Evolutionary conservation across 2,113 vertebrate species (phyloP).

Genomic region (Parotia lawesii): DNA sequence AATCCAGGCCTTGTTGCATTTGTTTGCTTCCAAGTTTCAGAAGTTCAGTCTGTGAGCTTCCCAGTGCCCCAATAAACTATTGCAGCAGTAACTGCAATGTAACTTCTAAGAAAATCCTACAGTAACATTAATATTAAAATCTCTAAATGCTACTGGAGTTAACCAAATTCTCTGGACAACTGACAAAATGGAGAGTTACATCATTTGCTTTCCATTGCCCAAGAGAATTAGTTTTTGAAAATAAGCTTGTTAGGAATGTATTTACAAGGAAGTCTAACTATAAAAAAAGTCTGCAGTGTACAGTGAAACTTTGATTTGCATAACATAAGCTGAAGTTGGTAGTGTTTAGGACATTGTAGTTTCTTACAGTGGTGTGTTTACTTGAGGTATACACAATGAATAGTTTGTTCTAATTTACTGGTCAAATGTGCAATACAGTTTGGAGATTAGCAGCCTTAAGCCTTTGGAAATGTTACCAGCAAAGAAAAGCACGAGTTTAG

Average conservation of each 20-base stretch:
- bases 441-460: neutral
- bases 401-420: neutral
- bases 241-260: neutral
- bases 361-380: neutral
- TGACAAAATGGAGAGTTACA: neutral
- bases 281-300: neutral
- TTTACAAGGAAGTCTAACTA: neutral
- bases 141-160: neutral
- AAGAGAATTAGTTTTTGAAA: neutral
- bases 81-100: neutral
- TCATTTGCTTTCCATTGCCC: neutral
- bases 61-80: neutral
- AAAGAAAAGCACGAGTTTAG: neutral
- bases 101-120: neutral
- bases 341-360: neutral
- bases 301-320: neutral
- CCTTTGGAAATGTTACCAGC: neutral
- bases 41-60: neutral
- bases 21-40: constrained; percentile 5
- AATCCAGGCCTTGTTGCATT: neutral
- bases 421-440: neutral
- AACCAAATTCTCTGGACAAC: neutral
- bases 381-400: neutral
- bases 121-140: neutral
- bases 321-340: neutral